These are phyloP conservation scores for Thymelicus acteon DNA, from an alignment of 2,888 invertebrate species.

Conservation along the genomic window DNA sequence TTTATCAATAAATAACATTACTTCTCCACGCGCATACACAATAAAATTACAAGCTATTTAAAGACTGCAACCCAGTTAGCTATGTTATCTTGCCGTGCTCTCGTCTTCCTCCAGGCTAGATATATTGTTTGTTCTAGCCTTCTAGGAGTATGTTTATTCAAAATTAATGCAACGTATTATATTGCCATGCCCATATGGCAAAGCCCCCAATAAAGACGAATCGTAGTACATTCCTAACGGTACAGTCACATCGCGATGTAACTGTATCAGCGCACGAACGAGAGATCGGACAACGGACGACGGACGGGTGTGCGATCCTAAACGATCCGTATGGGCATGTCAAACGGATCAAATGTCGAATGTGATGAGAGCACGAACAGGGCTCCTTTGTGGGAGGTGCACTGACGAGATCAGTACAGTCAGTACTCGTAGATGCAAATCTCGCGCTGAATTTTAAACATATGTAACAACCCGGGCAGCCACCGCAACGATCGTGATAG, in stretches of 20 bases:
- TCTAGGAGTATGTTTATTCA: too few species aligned
- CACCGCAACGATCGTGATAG: neutral
- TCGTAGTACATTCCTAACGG: slow-evolving; percentile 62
- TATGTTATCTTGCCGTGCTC: neutral
- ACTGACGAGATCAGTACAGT: slow-evolving; percentile 33
- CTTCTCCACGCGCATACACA: neutral
- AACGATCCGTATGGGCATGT: slow-evolving; percentile 58
- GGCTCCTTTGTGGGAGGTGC: slow-evolving; percentile 59
- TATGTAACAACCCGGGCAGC: slow-evolving; percentile 17
- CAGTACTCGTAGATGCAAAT: slow-evolving; percentile 29
- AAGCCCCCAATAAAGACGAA: slow-evolving; percentile 37
- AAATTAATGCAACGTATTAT: too few species aligned
- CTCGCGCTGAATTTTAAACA: slow-evolving; percentile 31
- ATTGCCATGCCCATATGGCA: neutral
- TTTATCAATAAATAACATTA: neutral
- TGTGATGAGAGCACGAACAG: slow-evolving; percentile 61
- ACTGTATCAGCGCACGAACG: slow-evolving; percentile 68
- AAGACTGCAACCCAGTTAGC: neutral
- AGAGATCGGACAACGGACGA: slow-evolving; percentile 53
- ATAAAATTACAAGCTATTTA: neutral
- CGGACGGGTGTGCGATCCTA: slow-evolving; percentile 56
- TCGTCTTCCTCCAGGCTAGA: neutral
- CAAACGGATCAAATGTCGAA: slow-evolving; percentile 70
- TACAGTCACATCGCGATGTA: slow-evolving; percentile 59
- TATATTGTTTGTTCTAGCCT: neutral